These are phyloP conservation scores for Piprites chloris DNA, from an alignment of 2,113 vertebrate species.

Conservation along the genomic window DNA sequence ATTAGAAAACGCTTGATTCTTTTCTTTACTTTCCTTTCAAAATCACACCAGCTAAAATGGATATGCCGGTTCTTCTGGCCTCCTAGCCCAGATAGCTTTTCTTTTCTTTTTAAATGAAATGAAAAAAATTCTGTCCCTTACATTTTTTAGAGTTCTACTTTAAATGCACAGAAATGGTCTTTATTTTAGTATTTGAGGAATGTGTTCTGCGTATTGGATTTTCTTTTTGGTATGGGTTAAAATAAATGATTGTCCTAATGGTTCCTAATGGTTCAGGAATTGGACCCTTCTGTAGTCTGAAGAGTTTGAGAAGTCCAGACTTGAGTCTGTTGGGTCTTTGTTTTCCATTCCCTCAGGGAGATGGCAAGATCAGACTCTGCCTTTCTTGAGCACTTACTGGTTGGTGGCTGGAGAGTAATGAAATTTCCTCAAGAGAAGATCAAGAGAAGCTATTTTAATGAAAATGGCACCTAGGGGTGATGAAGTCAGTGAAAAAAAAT, in stretches of 20 bases:
- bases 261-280: neutral
- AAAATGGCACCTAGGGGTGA: constrained; percentile 12
- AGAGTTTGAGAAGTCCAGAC: neutral
- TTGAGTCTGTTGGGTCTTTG: neutral
- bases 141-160: neutral
- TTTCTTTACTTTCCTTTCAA: neutral
- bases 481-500: constrained; percentile 16
- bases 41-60: neutral
- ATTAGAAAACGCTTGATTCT: neutral
- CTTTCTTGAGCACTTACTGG: constrained; percentile 38
- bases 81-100: neutral
- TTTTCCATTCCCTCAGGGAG: neutral
- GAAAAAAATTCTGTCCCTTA: neutral
- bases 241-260: constrained; percentile 35
- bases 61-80: neutral
- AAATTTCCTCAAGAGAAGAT: constrained; percentile 16
- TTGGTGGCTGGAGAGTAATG: constrained; percentile 51
- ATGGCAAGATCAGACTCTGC: constrained; percentile 55
- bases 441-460: constrained; percentile 34
- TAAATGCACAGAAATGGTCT: neutral
- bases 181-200: neutral
- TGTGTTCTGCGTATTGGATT: neutral
- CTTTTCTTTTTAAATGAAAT: neutral
- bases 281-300: neutral
- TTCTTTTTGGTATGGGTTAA: constrained; percentile 47